Evolutionary conservation across 2,797 vertebrate genomes (phyloP).

Genomic region (Sphenopsis melanotis): DNA sequence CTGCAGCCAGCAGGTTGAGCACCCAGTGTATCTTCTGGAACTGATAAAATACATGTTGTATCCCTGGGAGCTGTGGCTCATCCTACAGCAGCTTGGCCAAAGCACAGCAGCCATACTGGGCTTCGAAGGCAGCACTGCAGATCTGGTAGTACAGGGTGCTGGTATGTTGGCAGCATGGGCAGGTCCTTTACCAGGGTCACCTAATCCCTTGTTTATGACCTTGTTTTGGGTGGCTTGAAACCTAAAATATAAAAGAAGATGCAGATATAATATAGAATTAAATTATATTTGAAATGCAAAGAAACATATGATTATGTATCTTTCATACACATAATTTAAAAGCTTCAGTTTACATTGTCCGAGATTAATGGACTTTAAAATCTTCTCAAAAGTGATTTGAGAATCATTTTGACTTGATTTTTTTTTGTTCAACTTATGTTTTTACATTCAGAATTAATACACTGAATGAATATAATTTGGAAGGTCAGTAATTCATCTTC

Average conservation of each 20-base stretch:
- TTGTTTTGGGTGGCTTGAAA: background rate
- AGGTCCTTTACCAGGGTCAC: background rate
- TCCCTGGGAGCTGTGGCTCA: background rate
- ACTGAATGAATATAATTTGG: background rate
- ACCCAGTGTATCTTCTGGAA: background rate
- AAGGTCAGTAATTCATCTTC: background rate
- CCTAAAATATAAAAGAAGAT: background rate
- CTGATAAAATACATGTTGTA: rapidly evolving
- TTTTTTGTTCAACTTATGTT: background rate
- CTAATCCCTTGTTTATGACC: background rate
- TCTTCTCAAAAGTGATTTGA: background rate
- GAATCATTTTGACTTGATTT: background rate
- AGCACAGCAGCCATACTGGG: background rate
- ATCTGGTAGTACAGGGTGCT: background rate
- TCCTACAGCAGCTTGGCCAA: background rate
- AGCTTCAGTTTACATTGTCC: background rate
- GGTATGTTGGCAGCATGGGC: rapidly evolving
- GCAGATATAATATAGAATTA: background rate
- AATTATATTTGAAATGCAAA: background rate
- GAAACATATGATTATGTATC: background rate
- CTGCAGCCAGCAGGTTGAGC: rapidly evolving
- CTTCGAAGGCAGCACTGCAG: background rate
- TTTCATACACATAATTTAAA: background rate
- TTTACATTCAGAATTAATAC: background rate
- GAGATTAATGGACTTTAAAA: background rate